Conservation (phyloP, 2,888 invertebrate genomes). For the Andrena hattorfiana region DNA sequence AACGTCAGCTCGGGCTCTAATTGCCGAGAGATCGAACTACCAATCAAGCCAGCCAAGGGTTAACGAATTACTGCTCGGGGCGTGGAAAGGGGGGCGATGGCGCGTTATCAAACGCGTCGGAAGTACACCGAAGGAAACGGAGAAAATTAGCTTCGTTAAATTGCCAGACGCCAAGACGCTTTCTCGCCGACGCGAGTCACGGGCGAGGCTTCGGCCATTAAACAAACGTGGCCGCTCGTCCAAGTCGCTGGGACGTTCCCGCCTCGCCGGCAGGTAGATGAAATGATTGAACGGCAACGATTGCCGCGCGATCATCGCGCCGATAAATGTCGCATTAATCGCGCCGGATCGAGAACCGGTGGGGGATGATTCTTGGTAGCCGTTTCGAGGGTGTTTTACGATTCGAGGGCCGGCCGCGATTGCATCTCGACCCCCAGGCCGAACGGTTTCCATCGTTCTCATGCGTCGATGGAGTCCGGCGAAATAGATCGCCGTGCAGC, state of each 20-base stretch:
- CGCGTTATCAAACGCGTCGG: slow-evolving; percentile 34
- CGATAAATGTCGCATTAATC: slow-evolving; percentile 7
- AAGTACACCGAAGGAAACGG: slow-evolving; percentile 25
- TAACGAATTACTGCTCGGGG: slow-evolving; percentile 35
- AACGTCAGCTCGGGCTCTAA: slow-evolving; percentile 1
- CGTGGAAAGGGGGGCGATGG: background rate
- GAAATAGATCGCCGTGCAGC: background rate
- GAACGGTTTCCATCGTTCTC: slow-evolving; percentile 21
- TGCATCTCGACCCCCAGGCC: background rate
- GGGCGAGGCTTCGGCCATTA: background rate
- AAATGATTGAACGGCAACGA: background rate
- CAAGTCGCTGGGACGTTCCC: background rate
- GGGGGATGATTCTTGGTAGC: slow-evolving; percentile 17
- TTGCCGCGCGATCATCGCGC: background rate
- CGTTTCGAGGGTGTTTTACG: slow-evolving; percentile 15
- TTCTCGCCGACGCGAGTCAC: background rate
- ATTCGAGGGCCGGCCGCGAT: slow-evolving; percentile 3
- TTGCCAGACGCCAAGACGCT: slow-evolving; percentile 2
- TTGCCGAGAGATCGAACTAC: slow-evolving; percentile 15
- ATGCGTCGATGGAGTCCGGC: slow-evolving; percentile 2
- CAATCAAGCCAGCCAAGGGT: slow-evolving; percentile 8
- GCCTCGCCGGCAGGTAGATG: background rate
- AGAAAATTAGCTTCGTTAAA: slow-evolving; percentile 47
- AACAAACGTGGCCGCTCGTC: slow-evolving; percentile 11
- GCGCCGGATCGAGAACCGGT: background rate